Base-by-base conservation (phyloP, 2,113 vertebrate genomes). In the Menidia beryllina region DNA sequence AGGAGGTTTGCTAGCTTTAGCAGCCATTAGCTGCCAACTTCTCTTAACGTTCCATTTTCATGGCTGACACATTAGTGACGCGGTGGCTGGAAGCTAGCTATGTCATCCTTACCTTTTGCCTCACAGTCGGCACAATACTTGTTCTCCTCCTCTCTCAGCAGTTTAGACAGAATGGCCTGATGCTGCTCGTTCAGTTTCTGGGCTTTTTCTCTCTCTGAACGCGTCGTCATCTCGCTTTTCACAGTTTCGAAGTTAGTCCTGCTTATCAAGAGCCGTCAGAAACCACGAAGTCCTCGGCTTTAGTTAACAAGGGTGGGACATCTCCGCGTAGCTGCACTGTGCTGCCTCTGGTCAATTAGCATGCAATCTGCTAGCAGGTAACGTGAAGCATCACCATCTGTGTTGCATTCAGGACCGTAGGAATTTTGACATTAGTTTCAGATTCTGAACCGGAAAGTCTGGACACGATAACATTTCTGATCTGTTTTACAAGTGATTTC, bases 111-210 rank as follows among this genome's bases (percentile, higher is more conserved):
- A 97, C 97, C 96, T 94, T 98, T 98, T 5, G 97, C 96, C 89
- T 97, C 95, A 67, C 97, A 98, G 94, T 98, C 97, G 24, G 96
- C 96, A 83, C 97, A 98, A 89, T 95, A 95, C 90, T 98, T 98
- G 94, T 98, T 98, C 88, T 97, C 93, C 30, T 96, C 94, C 68
- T 98, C 96, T 58, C 95, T 82, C 81, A 98, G 93, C 91, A 98
- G 95, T 90, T 94, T 93, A 56, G 96, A 94, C 84, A 98, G 93
- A 72, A 97, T 96, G 91, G 94, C 95, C 94, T 98, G 96, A 89
- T 97, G 96, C 92, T 97, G 96, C 82, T 98, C 97, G 65, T 97
- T 97, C 92, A 95, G 94, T 93, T 98, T 98, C 94, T 95, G 96
- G 45, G 97, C 95, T 91, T 97, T 98, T 79, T 98, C 97, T 77